phyloP scores from a whole-genome alignment of 2,797 vertebrate species.

The Zonotrichia albicollis region DNA sequence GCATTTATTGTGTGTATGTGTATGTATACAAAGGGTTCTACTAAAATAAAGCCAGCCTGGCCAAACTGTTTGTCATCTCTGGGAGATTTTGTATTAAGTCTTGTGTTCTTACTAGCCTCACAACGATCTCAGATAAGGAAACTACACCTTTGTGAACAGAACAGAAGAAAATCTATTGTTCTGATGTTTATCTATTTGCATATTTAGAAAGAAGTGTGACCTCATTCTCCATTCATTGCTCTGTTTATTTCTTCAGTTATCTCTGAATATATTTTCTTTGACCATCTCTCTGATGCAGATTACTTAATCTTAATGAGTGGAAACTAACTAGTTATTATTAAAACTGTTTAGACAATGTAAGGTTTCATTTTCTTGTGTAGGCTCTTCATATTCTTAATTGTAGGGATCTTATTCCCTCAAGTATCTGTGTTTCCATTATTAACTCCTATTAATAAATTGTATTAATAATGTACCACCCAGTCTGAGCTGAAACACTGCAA shows the following conservation, averaged over 20 bases:
- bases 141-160: slow-evolving; percentile 27
- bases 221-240: slow-evolving; percentile 21
- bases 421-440: slow-evolving; percentile 49
- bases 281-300: slow-evolving; percentile 10
- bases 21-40: background rate
- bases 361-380: slow-evolving; percentile 57
- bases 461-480: slow-evolving; percentile 6
- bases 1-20: background rate
- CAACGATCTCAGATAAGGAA: slow-evolving; percentile 47
- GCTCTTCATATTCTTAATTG: slow-evolving; percentile 59
- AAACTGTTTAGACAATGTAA: slow-evolving; percentile 35
- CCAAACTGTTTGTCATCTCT: background rate
- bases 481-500: background rate
- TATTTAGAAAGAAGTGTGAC: slow-evolving; percentile 35
- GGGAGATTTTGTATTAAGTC: background rate
- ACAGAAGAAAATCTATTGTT: slow-evolving; percentile 47
- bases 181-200: slow-evolving; percentile 44
- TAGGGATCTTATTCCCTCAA: slow-evolving; percentile 52
- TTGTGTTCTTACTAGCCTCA: background rate
- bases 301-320: slow-evolving; percentile 44
- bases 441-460: slow-evolving; percentile 59
- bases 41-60: background rate
- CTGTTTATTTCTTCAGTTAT: slow-evolving; percentile 24
- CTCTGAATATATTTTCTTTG: slow-evolving; percentile 15
- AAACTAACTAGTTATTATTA: slow-evolving; percentile 42